Base-by-base conservation (phyloP, 1,140 invertebrate species). In the Teleopsis dalmanni region DNA sequence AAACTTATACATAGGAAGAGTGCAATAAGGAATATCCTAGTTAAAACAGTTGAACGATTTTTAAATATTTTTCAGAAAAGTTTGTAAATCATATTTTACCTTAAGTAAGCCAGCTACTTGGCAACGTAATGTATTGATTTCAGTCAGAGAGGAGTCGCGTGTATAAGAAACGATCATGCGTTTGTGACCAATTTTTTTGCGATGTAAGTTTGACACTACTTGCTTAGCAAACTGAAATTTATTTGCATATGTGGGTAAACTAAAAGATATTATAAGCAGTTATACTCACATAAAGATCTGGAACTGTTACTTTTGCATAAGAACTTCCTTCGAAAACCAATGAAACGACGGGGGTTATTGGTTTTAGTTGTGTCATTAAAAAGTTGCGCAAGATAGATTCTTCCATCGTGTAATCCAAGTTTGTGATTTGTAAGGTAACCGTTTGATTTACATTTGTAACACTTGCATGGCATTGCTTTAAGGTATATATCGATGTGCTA, bases 1-100 rank as follows among this genome's bases (percentile, higher is more conserved):
- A 56, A 93, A 90, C 70, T 88, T 88, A 62, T 90, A 90, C 23
- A 93, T 76, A 3, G 87, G 87, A 51, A 93, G 72, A 53, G 78
- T 78, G 59, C 85, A 79, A 2, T 81, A 81, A 35, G 88, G 87
- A 29, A 88, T 84, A 64, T 91, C 83, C 60, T 77, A 68, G 53
- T 57, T 4, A 14, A 18, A 16, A 36, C 6, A 11, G 34, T n/a
- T 36, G 8, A 36, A 16, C 6, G 7, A 31, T 31, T 31, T n/a
- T 7, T 9, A 31, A 31, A 31, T 41, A 0, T 21, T 41, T 43
- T 29, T 27, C 27, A 5, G 8, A 42, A 16, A 42, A 42, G 27
- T 41, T 7, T 7, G 3, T 40, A 11, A 3, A 3, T n/a, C n/a
- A 35, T 7, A 38, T 44, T 38, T 36, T 56, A 74, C 79, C 71